phyloP scores from a whole-genome alignment of 2,113 vertebrate genomes.

The Muntiacus reevesi region DNA sequence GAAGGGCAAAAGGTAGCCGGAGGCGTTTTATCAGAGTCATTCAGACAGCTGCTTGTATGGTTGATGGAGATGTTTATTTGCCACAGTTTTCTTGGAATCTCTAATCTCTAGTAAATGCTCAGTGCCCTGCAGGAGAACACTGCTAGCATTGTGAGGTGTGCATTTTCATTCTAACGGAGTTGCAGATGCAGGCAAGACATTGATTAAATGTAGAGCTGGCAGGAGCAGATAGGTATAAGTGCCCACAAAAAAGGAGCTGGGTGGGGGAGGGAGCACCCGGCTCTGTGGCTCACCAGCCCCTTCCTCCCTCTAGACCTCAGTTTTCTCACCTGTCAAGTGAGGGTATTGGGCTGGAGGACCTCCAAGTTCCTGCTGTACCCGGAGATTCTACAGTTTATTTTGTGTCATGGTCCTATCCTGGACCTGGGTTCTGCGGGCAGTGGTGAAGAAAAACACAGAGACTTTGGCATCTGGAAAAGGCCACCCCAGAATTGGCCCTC shows the following conservation, averaged over 20 bases:
- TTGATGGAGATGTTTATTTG: slow-evolving; percentile 11
- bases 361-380: neutral
- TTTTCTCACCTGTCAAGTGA: neutral
- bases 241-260: neutral
- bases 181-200: neutral
- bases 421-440: neutral
- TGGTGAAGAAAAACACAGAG: neutral
- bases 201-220: neutral
- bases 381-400: neutral
- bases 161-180: slow-evolving; percentile 24
- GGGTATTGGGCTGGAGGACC: neutral
- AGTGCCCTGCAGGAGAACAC: neutral
- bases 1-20: neutral
- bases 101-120: neutral
- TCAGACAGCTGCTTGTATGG: neutral
- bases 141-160: neutral
- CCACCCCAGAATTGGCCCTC: no score
- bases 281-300: neutral
- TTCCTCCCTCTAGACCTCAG: neutral
- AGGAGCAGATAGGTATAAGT: neutral
- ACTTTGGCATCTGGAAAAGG: neutral
- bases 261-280: neutral
- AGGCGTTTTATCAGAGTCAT: neutral
- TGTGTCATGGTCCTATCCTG: neutral
- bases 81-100: neutral